Conservation (phyloP, 2,113 vertebrate species). For the Bothrops jararaca region DNA sequence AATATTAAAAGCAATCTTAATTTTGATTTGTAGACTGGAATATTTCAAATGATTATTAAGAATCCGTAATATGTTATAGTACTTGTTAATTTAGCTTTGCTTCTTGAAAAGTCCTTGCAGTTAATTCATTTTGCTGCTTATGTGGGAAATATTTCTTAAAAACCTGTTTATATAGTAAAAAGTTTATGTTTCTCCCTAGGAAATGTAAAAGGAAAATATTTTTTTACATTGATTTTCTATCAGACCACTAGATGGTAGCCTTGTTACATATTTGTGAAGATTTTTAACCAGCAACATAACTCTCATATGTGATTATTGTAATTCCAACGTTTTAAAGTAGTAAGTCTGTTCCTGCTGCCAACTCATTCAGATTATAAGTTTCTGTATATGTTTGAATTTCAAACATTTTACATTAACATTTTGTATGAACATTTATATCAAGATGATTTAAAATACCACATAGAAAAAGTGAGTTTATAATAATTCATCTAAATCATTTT, state of each 20-base stretch:
- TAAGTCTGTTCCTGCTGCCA: background rate
- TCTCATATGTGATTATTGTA: background rate
- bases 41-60: background rate
- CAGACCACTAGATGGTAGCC: slow-evolving; percentile 73
- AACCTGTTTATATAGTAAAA: background rate
- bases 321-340: background rate
- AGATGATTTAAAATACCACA: background rate
- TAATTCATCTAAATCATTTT: background rate
- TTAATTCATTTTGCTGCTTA: background rate
- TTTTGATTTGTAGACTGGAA: background rate
- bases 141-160: background rate
- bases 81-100: background rate
- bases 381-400: background rate
- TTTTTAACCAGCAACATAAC: background rate
- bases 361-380: background rate
- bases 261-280: slow-evolving; percentile 31
- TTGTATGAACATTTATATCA: background rate
- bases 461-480: background rate
- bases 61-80: background rate
- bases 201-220: background rate
- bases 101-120: background rate
- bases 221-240: background rate
- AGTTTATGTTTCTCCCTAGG: background rate
- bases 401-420: background rate
- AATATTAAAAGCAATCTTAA: background rate